Evolutionary conservation across 2,888 invertebrate species (phyloP).

Genomic region (Diaprepes abbreviatus): DNA sequence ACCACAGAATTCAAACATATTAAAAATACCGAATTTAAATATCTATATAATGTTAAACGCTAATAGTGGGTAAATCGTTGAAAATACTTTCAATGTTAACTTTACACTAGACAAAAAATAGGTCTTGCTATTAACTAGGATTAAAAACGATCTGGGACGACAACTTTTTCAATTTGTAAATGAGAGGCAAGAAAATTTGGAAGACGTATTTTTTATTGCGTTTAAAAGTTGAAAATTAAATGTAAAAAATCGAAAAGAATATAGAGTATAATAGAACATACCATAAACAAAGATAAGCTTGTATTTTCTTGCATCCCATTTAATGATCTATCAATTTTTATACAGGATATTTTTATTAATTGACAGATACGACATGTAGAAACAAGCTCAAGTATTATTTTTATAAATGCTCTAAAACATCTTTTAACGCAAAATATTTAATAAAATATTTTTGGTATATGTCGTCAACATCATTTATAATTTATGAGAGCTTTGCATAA

Average conservation of each 20-base stretch:
- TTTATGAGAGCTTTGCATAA: too few species aligned
- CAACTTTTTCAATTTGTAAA: neutral
- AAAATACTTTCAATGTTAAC: conserved; percentile 33
- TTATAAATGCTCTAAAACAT: too few species aligned
- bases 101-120: conserved; percentile 2
- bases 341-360: conserved; percentile 1
- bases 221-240: neutral
- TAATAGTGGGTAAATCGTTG: conserved; percentile 18
- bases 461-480: too few species aligned
- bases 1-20: conserved; percentile 22
- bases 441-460: too few species aligned
- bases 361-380: too few species aligned
- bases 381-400: too few species aligned
- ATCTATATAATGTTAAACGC: conserved; percentile 4
- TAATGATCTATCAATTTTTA: neutral
- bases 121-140: too few species aligned
- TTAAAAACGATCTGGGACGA: neutral
- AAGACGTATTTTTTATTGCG: neutral
- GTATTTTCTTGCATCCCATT: conserved; percentile 5
- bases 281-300: neutral
- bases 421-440: too few species aligned
- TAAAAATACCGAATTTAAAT: conserved; percentile 26
- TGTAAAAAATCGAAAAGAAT: neutral
- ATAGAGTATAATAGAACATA: conserved; percentile 13
- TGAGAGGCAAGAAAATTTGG: neutral